phyloP scores from a whole-genome alignment of 2,888 invertebrate genomes.

The Pandemis cinnamomeana region DNA sequence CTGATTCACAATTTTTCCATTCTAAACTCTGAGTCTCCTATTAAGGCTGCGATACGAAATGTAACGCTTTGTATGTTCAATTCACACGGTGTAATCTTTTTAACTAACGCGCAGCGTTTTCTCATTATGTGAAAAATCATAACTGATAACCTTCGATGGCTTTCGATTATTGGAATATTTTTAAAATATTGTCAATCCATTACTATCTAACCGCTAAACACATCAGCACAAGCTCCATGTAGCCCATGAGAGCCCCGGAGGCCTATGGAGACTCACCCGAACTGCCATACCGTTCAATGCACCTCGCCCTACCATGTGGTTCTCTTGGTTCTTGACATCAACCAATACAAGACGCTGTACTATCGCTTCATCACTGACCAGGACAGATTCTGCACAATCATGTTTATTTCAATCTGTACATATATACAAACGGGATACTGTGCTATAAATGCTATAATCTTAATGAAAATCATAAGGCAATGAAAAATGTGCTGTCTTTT shows the following conservation, averaged over 20 bases:
- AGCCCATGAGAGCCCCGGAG: slow-evolving; percentile 13
- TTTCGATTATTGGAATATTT: background rate
- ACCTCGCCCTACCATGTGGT: slow-evolving; percentile 27
- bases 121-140: background rate
- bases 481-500: slow-evolving; percentile 36
- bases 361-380: slow-evolving; percentile 37
- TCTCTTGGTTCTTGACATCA: slow-evolving; percentile 36
- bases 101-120: background rate
- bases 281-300: slow-evolving; percentile 36
- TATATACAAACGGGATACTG: slow-evolving; percentile 27
- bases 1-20: background rate
- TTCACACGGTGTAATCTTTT: too few relatives aligned
- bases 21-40: background rate
- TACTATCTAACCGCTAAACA: slow-evolving; percentile 27
- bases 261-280: slow-evolving; percentile 14
- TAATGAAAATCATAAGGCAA: slow-evolving; percentile 33
- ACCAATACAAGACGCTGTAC: slow-evolving; percentile 26
- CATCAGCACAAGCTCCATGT: slow-evolving; percentile 23
- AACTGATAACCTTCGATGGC: background rate
- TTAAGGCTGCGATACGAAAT: background rate
- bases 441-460: slow-evolving; percentile 38
- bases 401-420: slow-evolving; percentile 16
- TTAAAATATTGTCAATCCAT: background rate
- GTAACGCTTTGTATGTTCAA: background rate
- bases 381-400: slow-evolving; percentile 31